phyloP scores from a whole-genome alignment of 2,888 invertebrate species.

The Malacosoma neustria region DNA sequence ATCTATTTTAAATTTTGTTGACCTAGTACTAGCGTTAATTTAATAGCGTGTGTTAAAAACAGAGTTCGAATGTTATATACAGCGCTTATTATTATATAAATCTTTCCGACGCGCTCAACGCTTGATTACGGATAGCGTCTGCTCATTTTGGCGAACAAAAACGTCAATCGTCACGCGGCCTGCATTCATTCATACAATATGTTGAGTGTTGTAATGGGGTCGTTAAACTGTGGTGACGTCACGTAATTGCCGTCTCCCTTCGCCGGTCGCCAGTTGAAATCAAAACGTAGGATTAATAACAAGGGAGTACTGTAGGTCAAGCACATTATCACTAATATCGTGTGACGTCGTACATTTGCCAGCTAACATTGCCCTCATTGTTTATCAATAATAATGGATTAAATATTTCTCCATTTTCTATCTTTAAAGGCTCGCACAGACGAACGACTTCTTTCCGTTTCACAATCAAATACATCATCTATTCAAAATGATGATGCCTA shows the following conservation, averaged over 20 bases:
- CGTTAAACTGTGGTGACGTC: constrained; percentile 72
- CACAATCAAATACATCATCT: no score
- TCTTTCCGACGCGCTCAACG: no score
- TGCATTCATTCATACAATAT: constrained; percentile 73
- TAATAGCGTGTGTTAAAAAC: no score
- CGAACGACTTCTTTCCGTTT: no score
- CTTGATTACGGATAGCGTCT: constrained; percentile 16
- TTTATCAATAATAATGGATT: no score
- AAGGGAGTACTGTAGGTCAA: constrained; percentile 72
- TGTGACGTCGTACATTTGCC: constrained; percentile 18
- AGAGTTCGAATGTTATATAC: no score
- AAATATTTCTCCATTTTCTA: no score
- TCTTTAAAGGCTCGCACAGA: no score
- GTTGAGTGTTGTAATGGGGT: constrained; percentile 70
- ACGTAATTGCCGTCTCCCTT: constrained; percentile 72
- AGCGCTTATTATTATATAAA: no score
- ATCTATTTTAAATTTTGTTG: no score
- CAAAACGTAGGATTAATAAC: constrained; percentile 71
- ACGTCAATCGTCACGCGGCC: constrained; percentile 62
- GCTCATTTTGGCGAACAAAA: constrained; percentile 44
- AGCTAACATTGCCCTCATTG: constrained; percentile 11
- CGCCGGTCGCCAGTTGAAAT: constrained; percentile 60
- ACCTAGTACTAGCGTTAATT: no score
- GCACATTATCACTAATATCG: constrained; percentile 48
- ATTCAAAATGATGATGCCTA: no score